A percentile compares a stretch with the other conserved stretches of the same genome.
Conservation (phyloP, 2,888 invertebrate species). For the Azorinus chamasolen region DNA sequence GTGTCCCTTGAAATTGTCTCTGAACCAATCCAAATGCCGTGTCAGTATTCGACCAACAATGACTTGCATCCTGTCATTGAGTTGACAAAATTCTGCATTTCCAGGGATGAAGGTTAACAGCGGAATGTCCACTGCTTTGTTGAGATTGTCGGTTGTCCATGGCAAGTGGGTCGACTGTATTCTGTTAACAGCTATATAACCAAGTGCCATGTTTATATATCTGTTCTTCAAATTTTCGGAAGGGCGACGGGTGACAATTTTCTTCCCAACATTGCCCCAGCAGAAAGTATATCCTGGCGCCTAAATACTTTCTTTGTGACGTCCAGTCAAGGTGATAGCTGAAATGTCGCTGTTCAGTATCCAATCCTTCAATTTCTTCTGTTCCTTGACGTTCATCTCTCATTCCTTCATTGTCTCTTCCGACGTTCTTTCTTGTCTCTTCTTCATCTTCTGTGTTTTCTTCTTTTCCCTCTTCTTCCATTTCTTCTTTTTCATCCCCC, state of each 20-base stretch:
- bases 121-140: slow-evolving; percentile 14
- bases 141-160: slow-evolving; percentile 2
- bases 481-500: too few species aligned
- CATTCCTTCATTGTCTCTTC: neutral
- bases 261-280: slow-evolving; percentile 11
- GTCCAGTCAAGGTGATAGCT: too few species aligned
- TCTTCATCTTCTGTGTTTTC: too few species aligned
- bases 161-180: slow-evolving; percentile 3
- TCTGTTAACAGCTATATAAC: slow-evolving; percentile 34
- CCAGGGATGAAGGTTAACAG: slow-evolving; percentile 12
- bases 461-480: too few species aligned
- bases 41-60: slow-evolving; percentile 33
- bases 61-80: slow-evolving; percentile 19
- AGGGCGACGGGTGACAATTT: slow-evolving; percentile 11
- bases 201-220: slow-evolving; percentile 39
- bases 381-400: neutral
- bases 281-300: too few species aligned
- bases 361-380: slow-evolving; percentile 2
- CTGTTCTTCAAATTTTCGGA: slow-evolving; percentile 12
- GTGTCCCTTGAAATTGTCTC: slow-evolving; percentile 18
- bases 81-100: slow-evolving; percentile 5
- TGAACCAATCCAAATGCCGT: slow-evolving; percentile 39
- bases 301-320: too few species aligned
- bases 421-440: too few species aligned
- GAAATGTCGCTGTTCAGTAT: neutral